A percentile compares a stretch with the other conserved stretches of the same genome.
Conservation (phyloP, 2,113 vertebrate species). For the Hemicordylus capensis region DNA sequence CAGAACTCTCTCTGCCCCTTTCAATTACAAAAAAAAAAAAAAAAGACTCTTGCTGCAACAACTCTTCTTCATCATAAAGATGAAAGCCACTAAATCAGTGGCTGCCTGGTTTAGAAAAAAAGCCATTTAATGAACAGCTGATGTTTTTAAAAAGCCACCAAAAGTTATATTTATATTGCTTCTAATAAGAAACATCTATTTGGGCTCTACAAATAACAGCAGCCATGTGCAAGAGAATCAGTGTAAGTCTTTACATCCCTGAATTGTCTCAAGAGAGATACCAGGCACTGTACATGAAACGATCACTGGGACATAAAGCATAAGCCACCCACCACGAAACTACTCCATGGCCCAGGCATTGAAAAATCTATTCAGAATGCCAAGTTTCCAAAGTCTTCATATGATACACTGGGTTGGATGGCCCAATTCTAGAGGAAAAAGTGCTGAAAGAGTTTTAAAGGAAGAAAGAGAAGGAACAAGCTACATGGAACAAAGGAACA, state of each 20-base stretch:
- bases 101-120: conserved; percentile 15
- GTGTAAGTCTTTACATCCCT: background rate
- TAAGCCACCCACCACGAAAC: background rate
- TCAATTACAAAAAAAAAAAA: background rate
- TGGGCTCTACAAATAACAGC: background rate
- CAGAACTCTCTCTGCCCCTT: conserved; percentile 8
- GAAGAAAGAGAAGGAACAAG: background rate
- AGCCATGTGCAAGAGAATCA: conserved; percentile 1
- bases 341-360: background rate
- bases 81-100: background rate
- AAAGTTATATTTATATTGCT: conserved; percentile 2
- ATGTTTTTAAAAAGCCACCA: conserved; percentile 20
- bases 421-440: background rate
- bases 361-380: background rate
- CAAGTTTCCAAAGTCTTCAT: background rate
- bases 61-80: background rate
- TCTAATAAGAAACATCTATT: background rate
- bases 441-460: background rate
- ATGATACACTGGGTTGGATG: background rate
- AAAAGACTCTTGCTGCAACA: conserved; percentile 15
- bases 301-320: background rate
- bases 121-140: conserved; percentile 18
- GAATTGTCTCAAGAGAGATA: background rate
- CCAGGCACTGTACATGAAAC: conserved; percentile 12
- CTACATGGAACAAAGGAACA: background rate